Conservation (phyloP, 2,888 invertebrate species). For the Sinelater perroti region DNA sequence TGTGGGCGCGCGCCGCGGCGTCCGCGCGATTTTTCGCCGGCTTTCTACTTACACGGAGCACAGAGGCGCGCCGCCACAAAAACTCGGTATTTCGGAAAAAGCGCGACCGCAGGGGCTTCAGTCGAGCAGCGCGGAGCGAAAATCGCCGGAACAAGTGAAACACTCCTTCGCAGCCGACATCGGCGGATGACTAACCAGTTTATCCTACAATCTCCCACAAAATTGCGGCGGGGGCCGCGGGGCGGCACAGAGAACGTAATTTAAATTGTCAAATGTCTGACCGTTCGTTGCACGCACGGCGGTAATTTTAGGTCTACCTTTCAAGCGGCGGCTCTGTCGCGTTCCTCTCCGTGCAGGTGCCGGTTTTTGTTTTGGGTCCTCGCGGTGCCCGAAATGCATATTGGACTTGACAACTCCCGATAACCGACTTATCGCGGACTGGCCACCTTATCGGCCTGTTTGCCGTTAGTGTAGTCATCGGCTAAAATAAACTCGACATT, state of each 20-base stretch:
- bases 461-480: no score
- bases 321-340: slow-evolving; percentile 13
- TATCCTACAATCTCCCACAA: slow-evolving; percentile 35
- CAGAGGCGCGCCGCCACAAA: no score
- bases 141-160: slow-evolving; percentile 27
- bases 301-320: slow-evolving; percentile 36
- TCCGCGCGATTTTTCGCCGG: no score
- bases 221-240: slow-evolving; percentile 26
- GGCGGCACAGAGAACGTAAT: slow-evolving; percentile 32
- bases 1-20: no score
- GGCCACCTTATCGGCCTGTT: no score
- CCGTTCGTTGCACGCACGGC: slow-evolving; percentile 50
- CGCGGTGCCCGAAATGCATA: no score
- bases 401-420: no score
- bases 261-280: slow-evolving; percentile 52
- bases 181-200: slow-evolving; percentile 37
- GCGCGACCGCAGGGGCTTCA: slow-evolving; percentile 1
- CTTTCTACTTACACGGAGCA: no score
- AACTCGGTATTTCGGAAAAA: slow-evolving; percentile 5
- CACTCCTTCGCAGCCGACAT: slow-evolving; percentile 24
- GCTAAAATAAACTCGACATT: no score
- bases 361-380: neutral
- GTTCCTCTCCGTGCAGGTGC: slow-evolving; percentile 13
- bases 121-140: neutral
- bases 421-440: no score